Evolutionary conservation across 2,888 invertebrate species (phyloP).

Genomic region (Siphlonurus alternatus): DNA sequence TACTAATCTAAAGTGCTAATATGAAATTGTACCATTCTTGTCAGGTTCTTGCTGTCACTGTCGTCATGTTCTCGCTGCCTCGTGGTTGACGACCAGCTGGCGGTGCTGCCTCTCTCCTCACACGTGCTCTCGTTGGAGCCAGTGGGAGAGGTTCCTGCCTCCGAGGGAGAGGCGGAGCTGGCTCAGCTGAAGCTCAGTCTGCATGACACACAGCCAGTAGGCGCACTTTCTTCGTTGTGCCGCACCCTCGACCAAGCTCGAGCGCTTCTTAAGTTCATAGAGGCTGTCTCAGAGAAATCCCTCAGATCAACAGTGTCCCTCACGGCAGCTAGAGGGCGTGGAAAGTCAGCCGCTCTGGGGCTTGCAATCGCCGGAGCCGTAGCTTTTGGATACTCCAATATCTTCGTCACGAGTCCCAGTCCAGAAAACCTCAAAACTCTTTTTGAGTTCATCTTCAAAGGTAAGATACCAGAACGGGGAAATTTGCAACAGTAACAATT

Average conservation of each 20-base stretch:
- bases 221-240: slow-evolving; percentile 72
- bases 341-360: slow-evolving; percentile 95
- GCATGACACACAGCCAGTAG: slow-evolving; percentile 82
- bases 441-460: slow-evolving; percentile 93
- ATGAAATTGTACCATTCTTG: no score
- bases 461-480: slow-evolving; percentile 25
- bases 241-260: slow-evolving; percentile 85
- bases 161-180: slow-evolving; percentile 41
- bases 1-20: background rate
- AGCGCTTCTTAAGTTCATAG: slow-evolving; percentile 81
- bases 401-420: slow-evolving; percentile 94
- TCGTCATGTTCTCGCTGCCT: slow-evolving; percentile 74
- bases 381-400: slow-evolving; percentile 74
- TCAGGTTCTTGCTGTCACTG: slow-evolving; percentile 73
- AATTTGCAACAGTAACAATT: background rate
- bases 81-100: slow-evolving; percentile 87
- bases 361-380: slow-evolving; percentile 76
- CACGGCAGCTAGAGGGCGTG: slow-evolving; percentile 92
- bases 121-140: slow-evolving; percentile 68
- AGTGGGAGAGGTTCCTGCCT: slow-evolving; percentile 29
- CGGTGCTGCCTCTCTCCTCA: slow-evolving; percentile 82
- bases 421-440: slow-evolving; percentile 96
- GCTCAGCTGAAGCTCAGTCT: slow-evolving; percentile 63
- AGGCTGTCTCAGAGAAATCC: slow-evolving; percentile 85
- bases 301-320: slow-evolving; percentile 78